These are phyloP conservation scores for Chloropsis cyanopogon DNA, from an alignment of 2,113 vertebrate genomes.

Conservation along the genomic window DNA sequence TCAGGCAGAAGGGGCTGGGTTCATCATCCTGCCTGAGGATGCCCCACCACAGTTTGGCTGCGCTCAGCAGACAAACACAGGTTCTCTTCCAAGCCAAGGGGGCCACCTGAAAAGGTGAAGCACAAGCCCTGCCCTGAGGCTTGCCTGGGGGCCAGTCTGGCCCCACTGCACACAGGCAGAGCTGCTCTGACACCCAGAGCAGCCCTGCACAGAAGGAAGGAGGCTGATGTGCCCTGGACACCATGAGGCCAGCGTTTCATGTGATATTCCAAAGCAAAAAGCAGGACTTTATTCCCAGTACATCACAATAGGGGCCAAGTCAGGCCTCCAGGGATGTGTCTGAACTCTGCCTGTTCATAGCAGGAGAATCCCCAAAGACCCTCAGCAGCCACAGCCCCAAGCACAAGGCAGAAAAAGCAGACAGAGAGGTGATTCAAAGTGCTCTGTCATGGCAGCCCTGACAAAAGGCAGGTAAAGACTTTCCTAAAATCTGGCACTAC, in stretches of 20 bases:
- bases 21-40: not conserved
- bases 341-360: accelerated
- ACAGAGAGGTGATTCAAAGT: not conserved
- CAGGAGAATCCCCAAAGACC: not conserved
- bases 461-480: not conserved
- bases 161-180: not conserved
- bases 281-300: not conserved
- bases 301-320: not conserved
- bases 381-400: not conserved
- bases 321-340: not conserved
- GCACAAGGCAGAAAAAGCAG: not conserved
- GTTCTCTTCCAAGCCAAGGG: not conserved
- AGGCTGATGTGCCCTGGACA: not conserved
- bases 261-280: not conserved
- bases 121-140: not conserved
- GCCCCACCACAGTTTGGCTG: not conserved
- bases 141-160: not conserved
- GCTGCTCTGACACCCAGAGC: not conserved
- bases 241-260: not conserved
- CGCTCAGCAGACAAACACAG: not conserved
- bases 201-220: not conserved
- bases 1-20: not conserved
- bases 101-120: not conserved
- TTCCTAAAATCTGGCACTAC: not conserved
- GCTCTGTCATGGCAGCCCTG: not conserved